Conservation (phyloP, 2,113 vertebrate genomes). For the Abramis brama region DNA sequence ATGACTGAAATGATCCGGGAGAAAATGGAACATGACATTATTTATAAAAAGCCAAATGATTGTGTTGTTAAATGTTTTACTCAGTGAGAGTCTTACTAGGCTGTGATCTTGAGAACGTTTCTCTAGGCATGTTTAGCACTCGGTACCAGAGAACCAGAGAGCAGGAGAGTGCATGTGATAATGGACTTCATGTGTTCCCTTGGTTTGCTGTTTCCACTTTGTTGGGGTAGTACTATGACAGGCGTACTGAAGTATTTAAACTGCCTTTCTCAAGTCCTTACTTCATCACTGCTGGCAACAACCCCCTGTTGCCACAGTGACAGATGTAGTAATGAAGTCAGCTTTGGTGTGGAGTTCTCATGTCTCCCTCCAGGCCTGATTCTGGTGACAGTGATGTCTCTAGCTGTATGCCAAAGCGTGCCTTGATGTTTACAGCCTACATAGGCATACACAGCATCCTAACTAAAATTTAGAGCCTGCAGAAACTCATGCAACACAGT, state of each 20-base stretch:
- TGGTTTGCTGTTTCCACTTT: conserved; percentile 60
- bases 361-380: conserved; percentile 41
- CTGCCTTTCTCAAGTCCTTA: conserved; percentile 58
- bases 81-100: not conserved
- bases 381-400: conserved; percentile 20
- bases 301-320: conserved; percentile 61
- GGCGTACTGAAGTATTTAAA: conserved; percentile 73
- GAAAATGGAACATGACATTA: conserved; percentile 8
- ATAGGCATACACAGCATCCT: conserved; percentile 34
- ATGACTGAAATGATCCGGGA: not conserved
- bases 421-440: conserved; percentile 16
- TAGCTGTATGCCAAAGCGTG: conserved; percentile 14
- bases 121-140: conserved; percentile 36
- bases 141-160: conserved; percentile 61
- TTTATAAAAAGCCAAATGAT: not conserved
- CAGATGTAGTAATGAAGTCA: conserved; percentile 71
- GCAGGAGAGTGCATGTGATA: conserved; percentile 68
- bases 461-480: not conserved
- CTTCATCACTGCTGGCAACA: conserved; percentile 68
- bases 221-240: conserved; percentile 67
- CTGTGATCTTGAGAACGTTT: not conserved
- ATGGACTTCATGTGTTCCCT: conserved; percentile 77
- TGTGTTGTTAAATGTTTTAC: conserved; percentile 3
- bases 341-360: conserved; percentile 51
- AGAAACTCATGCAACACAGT: not conserved